Percentiles rank a stretch among this genome's conserved stretches.
Evolutionary conservation across 2,888 invertebrate species (phyloP).

Genomic region (Caenorhabditis zanzibari): DNA sequence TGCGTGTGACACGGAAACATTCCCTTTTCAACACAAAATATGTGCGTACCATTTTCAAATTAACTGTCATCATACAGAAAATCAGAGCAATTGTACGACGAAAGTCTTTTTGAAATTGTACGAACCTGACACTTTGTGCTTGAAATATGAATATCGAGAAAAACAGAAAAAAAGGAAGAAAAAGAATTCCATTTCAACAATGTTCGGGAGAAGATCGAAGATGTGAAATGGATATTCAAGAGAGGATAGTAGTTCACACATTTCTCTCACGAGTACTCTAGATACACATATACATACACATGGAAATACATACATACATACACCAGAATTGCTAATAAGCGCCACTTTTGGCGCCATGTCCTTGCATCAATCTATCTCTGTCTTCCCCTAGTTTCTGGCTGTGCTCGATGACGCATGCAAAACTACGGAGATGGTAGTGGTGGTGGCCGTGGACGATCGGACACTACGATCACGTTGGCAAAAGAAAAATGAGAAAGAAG

Average conservation of each 20-base stretch:
- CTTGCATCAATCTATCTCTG: slow-evolving; percentile 58
- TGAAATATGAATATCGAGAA: slow-evolving; percentile 9
- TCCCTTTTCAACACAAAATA: slow-evolving; percentile 9
- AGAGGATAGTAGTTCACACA: slow-evolving; percentile 6
- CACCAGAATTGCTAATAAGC: slow-evolving; percentile 63
- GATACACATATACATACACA: slow-evolving; percentile 4
- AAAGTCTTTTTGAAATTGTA: not conserved
- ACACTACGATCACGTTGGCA: slow-evolving; percentile 49
- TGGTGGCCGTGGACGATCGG: not conserved
- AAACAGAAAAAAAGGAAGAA: not conserved
- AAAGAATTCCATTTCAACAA: slow-evolving; percentile 23
- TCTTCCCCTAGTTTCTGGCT: slow-evolving; percentile 38
- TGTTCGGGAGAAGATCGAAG: slow-evolving; percentile 10
- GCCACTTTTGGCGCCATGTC: slow-evolving; percentile 58
- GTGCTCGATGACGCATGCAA: slow-evolving; percentile 61
- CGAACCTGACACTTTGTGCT: not conserved
- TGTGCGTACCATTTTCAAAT: slow-evolving; percentile 1
- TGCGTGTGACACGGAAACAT: slow-evolving; percentile 6
- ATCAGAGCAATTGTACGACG: not conserved
- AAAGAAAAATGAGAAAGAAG: slow-evolving; percentile 13
- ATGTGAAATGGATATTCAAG: slow-evolving; percentile 50
- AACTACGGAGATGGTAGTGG: slow-evolving; percentile 27
- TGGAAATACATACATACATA: slow-evolving; percentile 46
- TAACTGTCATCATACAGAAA: slow-evolving; percentile 16
- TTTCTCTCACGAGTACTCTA: slow-evolving; percentile 14